Conservation (phyloP, 2,113 vertebrate species). For the Illadopsis cleaveri region DNA sequence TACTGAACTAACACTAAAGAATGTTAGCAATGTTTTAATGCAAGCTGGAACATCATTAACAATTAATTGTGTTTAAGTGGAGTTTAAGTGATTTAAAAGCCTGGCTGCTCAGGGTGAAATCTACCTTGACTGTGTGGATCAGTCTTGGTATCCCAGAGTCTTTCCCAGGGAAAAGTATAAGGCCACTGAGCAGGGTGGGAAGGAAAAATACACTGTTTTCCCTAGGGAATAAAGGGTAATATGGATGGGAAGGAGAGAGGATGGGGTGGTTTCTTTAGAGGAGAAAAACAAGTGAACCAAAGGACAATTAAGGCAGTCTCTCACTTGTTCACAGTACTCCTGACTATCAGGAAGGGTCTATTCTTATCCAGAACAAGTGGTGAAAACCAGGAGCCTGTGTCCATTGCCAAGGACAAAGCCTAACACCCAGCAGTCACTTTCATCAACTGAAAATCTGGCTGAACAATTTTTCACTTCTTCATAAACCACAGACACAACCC, state of each 20-base stretch:
- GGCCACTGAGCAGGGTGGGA: neutral
- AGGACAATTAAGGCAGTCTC: neutral
- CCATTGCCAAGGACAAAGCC: neutral
- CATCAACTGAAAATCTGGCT: neutral
- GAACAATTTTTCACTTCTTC: neutral
- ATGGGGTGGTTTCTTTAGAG: neutral
- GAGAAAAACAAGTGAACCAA: neutral
- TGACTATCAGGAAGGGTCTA: neutral
- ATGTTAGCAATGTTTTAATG: neutral
- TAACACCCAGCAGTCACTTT: neutral
- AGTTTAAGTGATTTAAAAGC: slow-evolving; percentile 28
- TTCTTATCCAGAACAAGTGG: neutral
- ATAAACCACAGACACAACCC: neutral
- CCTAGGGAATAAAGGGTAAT: neutral
- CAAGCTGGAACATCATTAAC: slow-evolving; percentile 1
- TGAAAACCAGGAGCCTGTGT: neutral
- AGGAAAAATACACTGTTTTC: neutral
- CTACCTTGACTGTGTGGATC: neutral
- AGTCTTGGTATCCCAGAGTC: neutral
- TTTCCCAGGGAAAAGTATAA: neutral
- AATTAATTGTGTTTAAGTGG: slow-evolving; percentile 22
- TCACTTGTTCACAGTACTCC: neutral
- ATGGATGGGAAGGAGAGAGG: neutral
- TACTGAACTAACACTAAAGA: neutral
- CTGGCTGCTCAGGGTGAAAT: neutral